phyloP scores from a whole-genome alignment of 2,797 vertebrate species.

The Gobio occitaniae region DNA sequence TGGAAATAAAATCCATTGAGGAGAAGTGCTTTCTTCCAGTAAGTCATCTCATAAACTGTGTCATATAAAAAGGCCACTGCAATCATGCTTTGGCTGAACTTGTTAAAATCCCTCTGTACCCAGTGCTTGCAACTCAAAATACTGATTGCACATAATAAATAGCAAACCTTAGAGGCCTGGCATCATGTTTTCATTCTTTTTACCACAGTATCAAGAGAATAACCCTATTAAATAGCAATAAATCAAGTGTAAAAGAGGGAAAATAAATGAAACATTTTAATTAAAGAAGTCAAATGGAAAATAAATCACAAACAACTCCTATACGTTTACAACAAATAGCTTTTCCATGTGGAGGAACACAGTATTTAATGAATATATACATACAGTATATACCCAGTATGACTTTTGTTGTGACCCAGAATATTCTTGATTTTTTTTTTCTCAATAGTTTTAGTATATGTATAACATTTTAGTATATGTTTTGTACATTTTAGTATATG shows the following conservation, averaged over 20 bases:
- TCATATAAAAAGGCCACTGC: neutral
- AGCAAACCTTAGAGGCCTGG: neutral
- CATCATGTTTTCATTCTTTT: constrained; percentile 35
- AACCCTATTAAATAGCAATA: neutral
- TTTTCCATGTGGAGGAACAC: neutral
- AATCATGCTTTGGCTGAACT: constrained; percentile 27
- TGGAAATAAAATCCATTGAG: constrained; percentile 2
- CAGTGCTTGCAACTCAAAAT: constrained; percentile 23
- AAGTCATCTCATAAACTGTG: constrained; percentile 27
- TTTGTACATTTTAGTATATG: too few species aligned
- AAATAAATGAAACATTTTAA: constrained; percentile 16
- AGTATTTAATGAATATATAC: neutral
- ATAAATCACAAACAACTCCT: neutral
- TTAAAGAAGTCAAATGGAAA: constrained; percentile 20
- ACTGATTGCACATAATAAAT: constrained; percentile 27
- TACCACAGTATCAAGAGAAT: constrained; percentile 2
- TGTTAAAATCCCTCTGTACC: constrained; percentile 29
- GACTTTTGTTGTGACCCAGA: neutral
- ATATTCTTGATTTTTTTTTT: neutral
- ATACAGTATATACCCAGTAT: neutral
- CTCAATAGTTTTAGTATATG: neutral
- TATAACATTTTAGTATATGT: neutral
- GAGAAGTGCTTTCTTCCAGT: constrained; percentile 34
- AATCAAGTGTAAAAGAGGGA: neutral
- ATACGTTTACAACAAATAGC: neutral